These are phyloP conservation scores for Brachionichthys hirsutus DNA, from an alignment of 2,113 vertebrate species.

Conservation along the genomic window DNA sequence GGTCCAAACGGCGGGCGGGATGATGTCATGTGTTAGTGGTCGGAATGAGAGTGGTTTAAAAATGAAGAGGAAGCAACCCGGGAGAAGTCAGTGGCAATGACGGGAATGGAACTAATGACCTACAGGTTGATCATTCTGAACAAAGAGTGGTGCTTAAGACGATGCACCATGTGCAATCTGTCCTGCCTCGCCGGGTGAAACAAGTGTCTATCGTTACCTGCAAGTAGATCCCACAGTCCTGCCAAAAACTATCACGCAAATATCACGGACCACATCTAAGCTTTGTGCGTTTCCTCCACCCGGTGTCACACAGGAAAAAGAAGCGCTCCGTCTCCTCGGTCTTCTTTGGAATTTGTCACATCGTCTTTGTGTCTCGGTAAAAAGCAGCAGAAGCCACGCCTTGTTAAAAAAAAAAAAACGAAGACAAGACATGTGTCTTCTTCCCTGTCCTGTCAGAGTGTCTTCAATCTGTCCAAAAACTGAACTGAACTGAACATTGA, in stretches of 20 bases:
- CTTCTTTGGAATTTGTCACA: conserved; percentile 34
- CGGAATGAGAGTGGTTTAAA: conserved; percentile 30
- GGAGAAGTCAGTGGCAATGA: conserved; percentile 9
- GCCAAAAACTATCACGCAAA: background rate
- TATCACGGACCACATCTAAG: background rate
- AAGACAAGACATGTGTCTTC: background rate
- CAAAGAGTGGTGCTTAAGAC: conserved; percentile 20
- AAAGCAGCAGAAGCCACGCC: conserved; percentile 14
- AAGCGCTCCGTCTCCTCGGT: conserved; percentile 14
- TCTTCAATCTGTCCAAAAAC: conserved; percentile 8
- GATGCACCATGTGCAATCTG: conserved; percentile 1
- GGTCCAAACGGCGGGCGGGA: conserved; percentile 8
- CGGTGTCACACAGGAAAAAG: background rate
- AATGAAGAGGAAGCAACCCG: conserved; percentile 22
- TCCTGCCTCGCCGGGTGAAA: background rate
- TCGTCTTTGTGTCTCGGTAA: conserved; percentile 26
- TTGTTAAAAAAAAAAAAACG: conserved; percentile 10
- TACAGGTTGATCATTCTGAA: background rate
- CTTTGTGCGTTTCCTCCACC: background rate
- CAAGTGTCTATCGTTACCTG: conserved; percentile 6
- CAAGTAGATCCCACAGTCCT: conserved; percentile 4
- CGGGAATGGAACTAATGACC: conserved; percentile 3
- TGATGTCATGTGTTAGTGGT: conserved; percentile 21
- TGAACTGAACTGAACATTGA: conserved; percentile 2
- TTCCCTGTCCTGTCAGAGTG: conserved; percentile 18